Base-by-base conservation (phyloP, 2,113 vertebrate genomes). In the Embiotoca jacksoni region DNA sequence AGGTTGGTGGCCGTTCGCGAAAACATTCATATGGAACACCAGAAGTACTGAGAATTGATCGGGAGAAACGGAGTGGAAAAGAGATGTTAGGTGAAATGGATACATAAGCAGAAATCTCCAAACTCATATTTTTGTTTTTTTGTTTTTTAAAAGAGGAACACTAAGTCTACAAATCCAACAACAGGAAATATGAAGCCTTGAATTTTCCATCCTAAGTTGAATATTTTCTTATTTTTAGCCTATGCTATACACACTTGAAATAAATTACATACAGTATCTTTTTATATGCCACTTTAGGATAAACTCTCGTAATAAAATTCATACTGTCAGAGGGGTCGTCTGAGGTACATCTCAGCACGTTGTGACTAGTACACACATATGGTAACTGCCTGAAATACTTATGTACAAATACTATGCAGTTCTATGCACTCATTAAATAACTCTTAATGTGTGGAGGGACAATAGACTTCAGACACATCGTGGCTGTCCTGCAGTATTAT, bases 341-440 rank as follows among this genome's bases (percentile, higher is more conserved):
- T 67, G 57, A 80, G 35, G 35, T 78, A 47, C 37, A 30, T 49
- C 49, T 71, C 53, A 49, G 58, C 53, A 32, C 23, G n/a, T 71
- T 50, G 3, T 55, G 36, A 74, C 31, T 75, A 52, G 71, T 72
- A 63, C 32, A 75, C 54, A 73, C 54, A 72, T 68, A 71, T 35
- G 16, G 44, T 82, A 72, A 80, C 61, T 14, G 39, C 60, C 53
- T 50, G 47, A 79, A 79, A 69, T 72, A 90, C 61, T 66, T 81
- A 39, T 85, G 63, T 93, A 93, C 88, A 92, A 85, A 90, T 86
- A 92, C 87, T 92, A 92, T 70, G 84, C 37, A 35, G 13, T 49
- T 75, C 32, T 81, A 66, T 69, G 32, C n/a, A 33, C 59, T 50
- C 41, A 71, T 57, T 44, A 30, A 3, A 75, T 47, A 23, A 23